Conservation (phyloP, 2,797 vertebrate species). For the Cynodonichthys magdalenae region DNA sequence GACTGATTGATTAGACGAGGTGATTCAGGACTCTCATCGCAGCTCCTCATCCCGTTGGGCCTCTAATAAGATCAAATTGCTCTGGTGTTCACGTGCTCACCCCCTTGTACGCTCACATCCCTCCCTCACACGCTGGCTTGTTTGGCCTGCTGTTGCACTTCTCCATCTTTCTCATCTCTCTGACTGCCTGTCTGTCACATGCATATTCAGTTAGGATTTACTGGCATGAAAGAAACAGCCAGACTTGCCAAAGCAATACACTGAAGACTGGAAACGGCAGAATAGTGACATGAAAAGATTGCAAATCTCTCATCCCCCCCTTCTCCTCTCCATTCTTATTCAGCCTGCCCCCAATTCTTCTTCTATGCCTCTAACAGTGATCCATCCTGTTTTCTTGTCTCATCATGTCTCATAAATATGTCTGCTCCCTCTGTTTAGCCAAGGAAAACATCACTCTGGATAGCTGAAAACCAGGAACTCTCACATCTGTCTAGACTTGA, state of each 20-base stretch:
- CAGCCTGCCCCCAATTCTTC: slow-evolving; percentile 7
- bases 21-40: slow-evolving; percentile 70
- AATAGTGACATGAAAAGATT: slow-evolving; percentile 70
- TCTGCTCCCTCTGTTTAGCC: slow-evolving; percentile 45
- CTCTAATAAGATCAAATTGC: slow-evolving; percentile 74
- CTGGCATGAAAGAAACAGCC: slow-evolving; percentile 59
- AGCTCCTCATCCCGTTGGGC: slow-evolving; percentile 66
- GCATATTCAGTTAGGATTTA: slow-evolving; percentile 66
- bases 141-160: slow-evolving; percentile 56
- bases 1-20: slow-evolving; percentile 79
- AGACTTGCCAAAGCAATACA: slow-evolving; percentile 59
- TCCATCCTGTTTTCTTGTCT: slow-evolving; percentile 53
- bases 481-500: slow-evolving; percentile 58
- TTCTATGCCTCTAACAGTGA: slow-evolving; percentile 46
- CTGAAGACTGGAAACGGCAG: slow-evolving; percentile 56
- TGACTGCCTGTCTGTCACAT: slow-evolving; percentile 59
- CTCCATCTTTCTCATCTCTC: slow-evolving; percentile 50
- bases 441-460: slow-evolving; percentile 49
- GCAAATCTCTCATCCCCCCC: slow-evolving; percentile 49
- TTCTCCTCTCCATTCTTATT: background rate
- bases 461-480: slow-evolving; percentile 30
- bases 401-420: slow-evolving; percentile 60
- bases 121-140: slow-evolving; percentile 27
- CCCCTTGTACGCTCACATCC: slow-evolving; percentile 11
- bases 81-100: slow-evolving; percentile 49